Conservation (phyloP, 2,888 invertebrate species). For the Hetaerina titia region DNA sequence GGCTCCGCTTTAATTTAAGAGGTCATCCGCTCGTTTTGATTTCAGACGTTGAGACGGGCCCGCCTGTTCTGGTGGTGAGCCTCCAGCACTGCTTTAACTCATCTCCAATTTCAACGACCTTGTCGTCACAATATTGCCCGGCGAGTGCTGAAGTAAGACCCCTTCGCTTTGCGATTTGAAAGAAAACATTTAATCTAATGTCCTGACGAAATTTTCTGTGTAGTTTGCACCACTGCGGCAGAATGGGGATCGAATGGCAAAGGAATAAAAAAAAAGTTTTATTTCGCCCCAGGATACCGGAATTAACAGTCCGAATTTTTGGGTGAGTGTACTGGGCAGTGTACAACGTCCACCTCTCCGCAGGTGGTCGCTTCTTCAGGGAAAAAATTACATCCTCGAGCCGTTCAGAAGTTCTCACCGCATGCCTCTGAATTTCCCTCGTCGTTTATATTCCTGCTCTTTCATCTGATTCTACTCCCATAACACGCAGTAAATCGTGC, state of each 20-base stretch:
- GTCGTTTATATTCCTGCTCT: not conserved
- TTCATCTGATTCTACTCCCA: too few species aligned
- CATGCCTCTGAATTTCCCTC: not conserved
- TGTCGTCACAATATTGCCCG: not conserved
- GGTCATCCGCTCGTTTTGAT: not conserved
- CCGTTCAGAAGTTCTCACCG: not conserved
- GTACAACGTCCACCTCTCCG: not conserved
- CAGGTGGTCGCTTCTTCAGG: not conserved
- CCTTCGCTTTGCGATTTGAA: too few species aligned
- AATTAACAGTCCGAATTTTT: not conserved
- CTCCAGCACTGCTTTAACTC: not conserved
- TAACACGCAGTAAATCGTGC: not conserved
- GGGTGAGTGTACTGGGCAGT: not conserved
- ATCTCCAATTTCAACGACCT: not conserved
- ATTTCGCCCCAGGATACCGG: not conserved
- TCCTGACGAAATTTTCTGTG: not conserved
- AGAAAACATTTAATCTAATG: not conserved
- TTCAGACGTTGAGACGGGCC: constrained; percentile 2
- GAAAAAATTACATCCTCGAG: not conserved
- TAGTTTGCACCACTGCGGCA: not conserved
- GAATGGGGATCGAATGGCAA: not conserved
- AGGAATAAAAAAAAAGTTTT: not conserved
- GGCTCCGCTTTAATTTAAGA: constrained; percentile 46
- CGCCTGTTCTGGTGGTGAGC: not conserved
- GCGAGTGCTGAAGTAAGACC: too few species aligned